phyloP scores from a whole-genome alignment of 2,113 vertebrate species.

The Notechis scutatus region DNA sequence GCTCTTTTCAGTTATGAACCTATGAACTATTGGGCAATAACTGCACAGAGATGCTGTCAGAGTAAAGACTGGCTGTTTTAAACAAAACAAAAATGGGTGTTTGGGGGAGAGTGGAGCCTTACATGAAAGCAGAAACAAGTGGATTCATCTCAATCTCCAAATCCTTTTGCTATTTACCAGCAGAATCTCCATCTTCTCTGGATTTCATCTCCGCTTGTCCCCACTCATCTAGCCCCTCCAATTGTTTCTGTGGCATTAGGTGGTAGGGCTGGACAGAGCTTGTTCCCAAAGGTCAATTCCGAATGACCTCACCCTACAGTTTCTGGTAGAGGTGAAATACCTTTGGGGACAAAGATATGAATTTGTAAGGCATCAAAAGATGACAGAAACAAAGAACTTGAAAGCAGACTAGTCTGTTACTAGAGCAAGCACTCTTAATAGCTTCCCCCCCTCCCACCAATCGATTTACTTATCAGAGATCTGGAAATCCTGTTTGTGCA shows the following conservation, averaged over 20 bases:
- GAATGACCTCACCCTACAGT: not conserved
- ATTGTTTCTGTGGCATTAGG: not conserved
- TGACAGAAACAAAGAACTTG: not conserved
- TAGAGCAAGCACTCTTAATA: not conserved
- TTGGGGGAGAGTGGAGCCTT: not conserved
- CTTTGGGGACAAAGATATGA: not conserved
- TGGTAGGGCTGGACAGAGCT: not conserved
- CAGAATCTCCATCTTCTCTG: not conserved
- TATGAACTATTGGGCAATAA: not conserved
- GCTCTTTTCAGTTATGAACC: not conserved
- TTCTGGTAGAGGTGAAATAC: not conserved
- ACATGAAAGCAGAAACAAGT: not conserved
- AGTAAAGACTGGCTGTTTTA: not conserved
- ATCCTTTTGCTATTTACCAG: not conserved
- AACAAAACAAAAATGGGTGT: not conserved
- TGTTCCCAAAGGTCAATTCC: not conserved
- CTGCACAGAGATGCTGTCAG: not conserved
- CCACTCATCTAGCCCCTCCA: not conserved
- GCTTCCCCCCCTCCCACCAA: rapidly evolving
- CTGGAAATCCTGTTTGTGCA: not conserved
- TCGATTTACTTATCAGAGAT: not conserved
- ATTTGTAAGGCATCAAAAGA: not conserved
- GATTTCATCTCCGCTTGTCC: not conserved
- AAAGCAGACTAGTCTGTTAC: not conserved
- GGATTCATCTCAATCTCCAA: not conserved